Evolutionary conservation across 2,888 invertebrate genomes (phyloP).

Genomic region (Diploptera punctata): DNA sequence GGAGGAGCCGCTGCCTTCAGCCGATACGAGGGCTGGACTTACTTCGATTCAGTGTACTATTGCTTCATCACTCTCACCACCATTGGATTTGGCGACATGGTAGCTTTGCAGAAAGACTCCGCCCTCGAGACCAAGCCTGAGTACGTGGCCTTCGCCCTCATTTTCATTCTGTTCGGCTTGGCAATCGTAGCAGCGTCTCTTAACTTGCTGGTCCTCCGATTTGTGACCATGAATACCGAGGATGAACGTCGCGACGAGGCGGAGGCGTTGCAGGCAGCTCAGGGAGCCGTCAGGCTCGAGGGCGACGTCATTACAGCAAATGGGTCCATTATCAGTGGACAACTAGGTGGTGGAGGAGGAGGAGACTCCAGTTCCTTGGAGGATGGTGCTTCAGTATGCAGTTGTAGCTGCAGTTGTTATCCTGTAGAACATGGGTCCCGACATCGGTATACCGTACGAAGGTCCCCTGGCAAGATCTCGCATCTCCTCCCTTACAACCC

Average conservation of each 20-base stretch:
- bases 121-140: conserved; percentile 94
- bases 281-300: conserved; percentile 93
- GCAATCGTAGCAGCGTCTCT: conserved; percentile 98
- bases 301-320: conserved; percentile 97
- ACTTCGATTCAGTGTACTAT: conserved; percentile 98
- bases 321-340: conserved; percentile 84
- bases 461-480: conserved; percentile 61
- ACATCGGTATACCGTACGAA: conserved; percentile 59
- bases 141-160: conserved; percentile 97
- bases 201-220: conserved; percentile 94
- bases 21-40: conserved; percentile 90
- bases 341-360: conserved; percentile 55
- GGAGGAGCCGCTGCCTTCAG: conserved; percentile 96
- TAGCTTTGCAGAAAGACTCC: conserved; percentile 96
- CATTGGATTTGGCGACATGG: conserved; percentile 99
- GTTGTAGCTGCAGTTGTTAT: conserved; percentile 57
- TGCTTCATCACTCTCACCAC: conserved; percentile 99
- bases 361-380: conserved; percentile 50
- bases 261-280: conserved; percentile 91
- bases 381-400: conserved; percentile 56
- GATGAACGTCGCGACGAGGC: conserved; percentile 96
- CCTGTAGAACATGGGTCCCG: conserved; percentile 48
- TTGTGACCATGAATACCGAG: conserved; percentile 98
- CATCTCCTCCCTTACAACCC: conserved; percentile 60
- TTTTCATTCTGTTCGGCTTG: conserved; percentile 98